These are phyloP conservation scores for Anoplolepis gracilipes DNA, from an alignment of 1,140 invertebrate genomes.

Conservation along the genomic window DNA sequence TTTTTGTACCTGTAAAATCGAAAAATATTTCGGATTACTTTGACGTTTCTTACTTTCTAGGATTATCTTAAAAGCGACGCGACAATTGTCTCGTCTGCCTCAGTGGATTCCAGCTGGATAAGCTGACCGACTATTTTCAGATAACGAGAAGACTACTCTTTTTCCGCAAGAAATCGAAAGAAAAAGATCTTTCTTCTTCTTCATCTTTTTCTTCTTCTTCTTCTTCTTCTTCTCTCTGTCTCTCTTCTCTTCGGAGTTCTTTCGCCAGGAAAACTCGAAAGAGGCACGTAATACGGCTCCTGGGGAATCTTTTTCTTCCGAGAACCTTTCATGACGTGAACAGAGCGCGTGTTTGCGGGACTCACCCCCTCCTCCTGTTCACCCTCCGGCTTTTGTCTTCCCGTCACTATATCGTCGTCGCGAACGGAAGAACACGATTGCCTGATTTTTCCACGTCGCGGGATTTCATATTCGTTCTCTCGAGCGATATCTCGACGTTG, in stretches of 20 bases:
- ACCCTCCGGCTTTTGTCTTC: constrained; percentile 41
- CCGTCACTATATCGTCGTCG: constrained; percentile 22
- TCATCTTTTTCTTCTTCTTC: too few species aligned
- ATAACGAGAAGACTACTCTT: constrained; percentile 70
- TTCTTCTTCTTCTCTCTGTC: too few species aligned
- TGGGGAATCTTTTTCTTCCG: constrained; percentile 66
- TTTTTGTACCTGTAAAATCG: neutral
- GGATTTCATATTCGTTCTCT: constrained; percentile 9
- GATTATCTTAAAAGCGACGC: constrained; percentile 35
- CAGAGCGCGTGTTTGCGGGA: constrained; percentile 64
- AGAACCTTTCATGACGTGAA: constrained; percentile 56
- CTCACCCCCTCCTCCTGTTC: constrained; percentile 28
- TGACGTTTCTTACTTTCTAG: neutral
- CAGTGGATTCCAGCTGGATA: constrained; percentile 64
- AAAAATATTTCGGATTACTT: neutral
- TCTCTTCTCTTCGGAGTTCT: constrained; percentile 22
- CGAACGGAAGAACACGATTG: constrained; percentile 12
- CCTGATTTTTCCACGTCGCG: constrained; percentile 47
- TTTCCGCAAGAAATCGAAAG: constrained; percentile 18
- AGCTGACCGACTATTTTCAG: constrained; percentile 76
- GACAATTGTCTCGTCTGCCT: constrained; percentile 62
- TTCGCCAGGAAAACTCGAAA: constrained; percentile 67
- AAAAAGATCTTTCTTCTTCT: constrained; percentile 58
- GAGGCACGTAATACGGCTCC: constrained; percentile 70
- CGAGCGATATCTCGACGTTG: constrained; percentile 9